Evolutionary conservation across 2,113 vertebrate genomes (phyloP).

Genomic region (Brachyhypopomus occidentalis): DNA sequence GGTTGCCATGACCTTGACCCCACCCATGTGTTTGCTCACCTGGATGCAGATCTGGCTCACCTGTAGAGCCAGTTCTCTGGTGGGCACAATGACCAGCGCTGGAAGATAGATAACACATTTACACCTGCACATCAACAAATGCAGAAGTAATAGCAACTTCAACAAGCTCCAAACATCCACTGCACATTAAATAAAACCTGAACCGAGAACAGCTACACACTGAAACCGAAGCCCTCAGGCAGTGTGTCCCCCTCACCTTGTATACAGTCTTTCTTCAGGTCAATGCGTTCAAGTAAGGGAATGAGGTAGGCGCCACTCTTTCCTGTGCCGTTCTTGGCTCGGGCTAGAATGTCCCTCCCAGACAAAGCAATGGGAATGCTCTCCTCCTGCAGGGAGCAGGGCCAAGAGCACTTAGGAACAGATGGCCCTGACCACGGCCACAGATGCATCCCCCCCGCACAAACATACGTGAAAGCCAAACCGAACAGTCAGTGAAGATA

Average conservation of each 20-base stretch:
- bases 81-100: constrained; percentile 98
- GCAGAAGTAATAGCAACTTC: not conserved
- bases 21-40: constrained; percentile 99
- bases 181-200: too few relatives aligned
- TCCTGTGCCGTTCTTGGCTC: constrained; percentile 99
- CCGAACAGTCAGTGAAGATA: not conserved
- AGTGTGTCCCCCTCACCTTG: constrained; percentile 80
- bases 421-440: not conserved
- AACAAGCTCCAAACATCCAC: not conserved
- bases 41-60: constrained; percentile 99
- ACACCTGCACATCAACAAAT: not conserved
- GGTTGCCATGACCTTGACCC: constrained; percentile 99
- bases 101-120: constrained; percentile 49
- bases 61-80: constrained; percentile 98
- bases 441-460: not conserved
- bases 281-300: constrained; percentile 99
- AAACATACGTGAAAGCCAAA: constrained; percentile 12
- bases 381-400: constrained; percentile 83
- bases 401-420: constrained; percentile 3
- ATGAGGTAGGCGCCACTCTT: constrained; percentile 99
- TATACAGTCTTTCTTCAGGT: constrained; percentile 99
- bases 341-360: constrained; percentile 98
- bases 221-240: too few relatives aligned
- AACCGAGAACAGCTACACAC: too few relatives aligned
- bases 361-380: constrained; percentile 99